Conservation (phyloP, 2,113 vertebrate species). For the Pelmatolapia mariae region DNA sequence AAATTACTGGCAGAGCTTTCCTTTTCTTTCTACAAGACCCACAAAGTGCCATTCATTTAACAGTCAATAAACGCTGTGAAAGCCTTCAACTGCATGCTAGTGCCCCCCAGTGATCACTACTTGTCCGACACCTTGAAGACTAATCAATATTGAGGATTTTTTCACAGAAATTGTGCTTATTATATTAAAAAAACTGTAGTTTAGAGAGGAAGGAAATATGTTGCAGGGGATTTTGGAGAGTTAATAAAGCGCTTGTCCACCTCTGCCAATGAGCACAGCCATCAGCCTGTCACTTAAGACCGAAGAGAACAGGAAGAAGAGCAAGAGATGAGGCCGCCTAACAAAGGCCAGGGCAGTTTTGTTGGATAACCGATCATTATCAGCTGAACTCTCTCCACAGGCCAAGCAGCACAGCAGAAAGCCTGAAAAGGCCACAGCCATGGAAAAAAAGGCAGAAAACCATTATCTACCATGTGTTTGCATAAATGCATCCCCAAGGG, state of each 20-base stretch:
- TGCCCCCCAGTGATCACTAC: slow-evolving; percentile 61
- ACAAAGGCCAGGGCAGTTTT: slow-evolving; percentile 8
- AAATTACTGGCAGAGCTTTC: not conserved
- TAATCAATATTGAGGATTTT: not conserved
- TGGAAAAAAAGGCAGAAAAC: not conserved
- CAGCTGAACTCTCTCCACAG: not conserved
- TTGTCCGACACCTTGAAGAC: slow-evolving; percentile 17
- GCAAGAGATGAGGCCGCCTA: not conserved
- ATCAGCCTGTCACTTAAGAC: not conserved
- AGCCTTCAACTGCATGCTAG: slow-evolving; percentile 45
- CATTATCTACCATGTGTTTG: not conserved
- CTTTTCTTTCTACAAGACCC: not conserved
- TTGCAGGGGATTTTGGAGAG: not conserved
- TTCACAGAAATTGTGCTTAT: not conserved
- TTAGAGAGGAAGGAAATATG: not conserved
- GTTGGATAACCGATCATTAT: slow-evolving; percentile 36
- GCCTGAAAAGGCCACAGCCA: not conserved
- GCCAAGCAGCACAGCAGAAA: slow-evolving; percentile 1
- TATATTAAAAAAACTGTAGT: not conserved
- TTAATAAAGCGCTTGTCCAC: not conserved
- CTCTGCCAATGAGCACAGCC: not conserved
- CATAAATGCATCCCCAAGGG: not conserved
- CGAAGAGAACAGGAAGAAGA: not conserved
- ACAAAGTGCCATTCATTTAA: slow-evolving; percentile 1
- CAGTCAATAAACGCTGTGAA: not conserved